Percentiles rank a stretch among this genome's conserved stretches.
Conservation (phyloP, 2,797 vertebrate species). For the Emys orbicularis region DNA sequence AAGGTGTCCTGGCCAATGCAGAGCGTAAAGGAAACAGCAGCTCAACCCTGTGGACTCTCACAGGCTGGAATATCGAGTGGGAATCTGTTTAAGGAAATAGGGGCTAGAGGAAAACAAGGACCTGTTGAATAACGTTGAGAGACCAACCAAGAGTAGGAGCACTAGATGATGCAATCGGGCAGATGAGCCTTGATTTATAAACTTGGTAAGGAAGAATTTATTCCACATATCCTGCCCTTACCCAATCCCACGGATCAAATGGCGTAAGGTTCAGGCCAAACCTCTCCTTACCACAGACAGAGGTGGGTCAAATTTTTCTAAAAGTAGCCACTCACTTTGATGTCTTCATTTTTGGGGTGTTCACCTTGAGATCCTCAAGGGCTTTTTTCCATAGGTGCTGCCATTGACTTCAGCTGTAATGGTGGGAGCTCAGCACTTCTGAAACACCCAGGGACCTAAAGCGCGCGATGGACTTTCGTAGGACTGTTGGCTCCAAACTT, state of each 20-base stretch:
- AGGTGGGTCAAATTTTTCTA: background rate
- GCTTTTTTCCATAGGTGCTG: accelerated
- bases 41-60: too few relatives aligned
- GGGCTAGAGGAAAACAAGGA: background rate
- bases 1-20: background rate
- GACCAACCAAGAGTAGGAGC: accelerated
- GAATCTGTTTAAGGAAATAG: accelerated
- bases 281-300: accelerated
- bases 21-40: background rate
- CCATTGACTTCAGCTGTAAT: accelerated
- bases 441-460: background rate
- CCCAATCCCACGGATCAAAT: accelerated
- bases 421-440: background rate
- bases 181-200: background rate
- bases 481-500: too few relatives aligned
- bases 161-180: accelerated
- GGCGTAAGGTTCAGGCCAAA: accelerated
- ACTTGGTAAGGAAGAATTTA: background rate
- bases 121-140: accelerated
- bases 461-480: too few relatives aligned
- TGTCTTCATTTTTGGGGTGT: background rate
- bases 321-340: accelerated
- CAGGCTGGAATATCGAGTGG: too few relatives aligned
- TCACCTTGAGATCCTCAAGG: accelerated
- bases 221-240: accelerated